Conservation (phyloP, 2,888 invertebrate species). For the Cataglyphis altisquamis region DNA sequence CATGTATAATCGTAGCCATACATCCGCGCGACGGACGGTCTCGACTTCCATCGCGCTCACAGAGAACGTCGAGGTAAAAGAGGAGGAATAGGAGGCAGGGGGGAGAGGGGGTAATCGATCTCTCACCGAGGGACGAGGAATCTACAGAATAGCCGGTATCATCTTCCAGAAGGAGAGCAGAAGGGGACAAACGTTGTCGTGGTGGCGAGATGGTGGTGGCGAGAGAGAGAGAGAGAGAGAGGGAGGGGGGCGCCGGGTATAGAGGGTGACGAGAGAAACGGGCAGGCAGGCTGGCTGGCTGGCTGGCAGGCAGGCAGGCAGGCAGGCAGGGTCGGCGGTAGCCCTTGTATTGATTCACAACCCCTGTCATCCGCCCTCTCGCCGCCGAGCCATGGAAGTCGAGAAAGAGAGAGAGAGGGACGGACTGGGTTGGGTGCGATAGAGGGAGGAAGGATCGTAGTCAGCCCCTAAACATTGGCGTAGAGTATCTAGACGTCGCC, state of each 20-base stretch:
- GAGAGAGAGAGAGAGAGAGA: neutral
- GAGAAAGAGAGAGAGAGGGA: slow-evolving; percentile 37
- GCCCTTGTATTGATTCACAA: slow-evolving; percentile 83
- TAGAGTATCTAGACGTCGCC: slow-evolving; percentile 65
- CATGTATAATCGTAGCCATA: slow-evolving; percentile 44
- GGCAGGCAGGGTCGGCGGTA: slow-evolving; percentile 74
- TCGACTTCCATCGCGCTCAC: slow-evolving; percentile 55
- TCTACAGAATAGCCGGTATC: slow-evolving; percentile 70
- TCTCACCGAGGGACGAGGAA: slow-evolving; percentile 51
- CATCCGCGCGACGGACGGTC: slow-evolving; percentile 50
- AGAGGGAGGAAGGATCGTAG: slow-evolving; percentile 65
- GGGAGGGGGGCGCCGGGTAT: slow-evolving; percentile 23
- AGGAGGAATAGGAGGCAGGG: neutral
- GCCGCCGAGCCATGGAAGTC: slow-evolving; percentile 58
- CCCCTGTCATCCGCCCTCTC: slow-evolving; percentile 65
- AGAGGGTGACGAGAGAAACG: slow-evolving; percentile 40
- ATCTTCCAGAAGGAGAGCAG: slow-evolving; percentile 67
- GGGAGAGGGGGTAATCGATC: slow-evolving; percentile 61
- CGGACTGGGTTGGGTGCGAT: slow-evolving; percentile 25
- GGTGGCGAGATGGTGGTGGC: slow-evolving; percentile 36
- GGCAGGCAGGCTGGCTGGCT: slow-evolving; percentile 57
- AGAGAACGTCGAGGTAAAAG: slow-evolving; percentile 39
- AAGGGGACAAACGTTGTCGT: slow-evolving; percentile 61
- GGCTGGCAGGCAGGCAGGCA: slow-evolving; percentile 52
- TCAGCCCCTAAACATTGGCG: slow-evolving; percentile 72